Conservation (phyloP, 2,113 vertebrate species). For the Prinia subflava region DNA sequence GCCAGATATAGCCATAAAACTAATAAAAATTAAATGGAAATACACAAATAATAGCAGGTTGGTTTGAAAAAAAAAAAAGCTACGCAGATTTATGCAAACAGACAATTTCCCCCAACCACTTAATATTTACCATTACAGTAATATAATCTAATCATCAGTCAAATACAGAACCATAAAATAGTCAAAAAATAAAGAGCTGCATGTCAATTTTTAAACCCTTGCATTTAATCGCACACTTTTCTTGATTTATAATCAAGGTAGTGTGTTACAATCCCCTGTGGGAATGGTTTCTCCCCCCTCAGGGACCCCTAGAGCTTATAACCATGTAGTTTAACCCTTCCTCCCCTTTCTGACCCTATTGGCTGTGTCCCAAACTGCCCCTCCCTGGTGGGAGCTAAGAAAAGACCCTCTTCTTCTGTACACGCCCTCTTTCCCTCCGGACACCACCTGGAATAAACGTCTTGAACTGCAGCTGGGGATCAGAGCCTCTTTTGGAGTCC, state of each 20-base stretch:
- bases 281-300: too few relatives aligned
- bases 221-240: not conserved
- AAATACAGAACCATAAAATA: not conserved
- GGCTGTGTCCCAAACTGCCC: too few relatives aligned
- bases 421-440: too few relatives aligned
- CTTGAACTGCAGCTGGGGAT: too few relatives aligned
- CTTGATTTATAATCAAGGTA: not conserved
- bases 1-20: not conserved
- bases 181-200: not conserved
- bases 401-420: too few relatives aligned
- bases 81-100: not conserved
- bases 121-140: not conserved
- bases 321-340: too few relatives aligned
- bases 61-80: accelerated
- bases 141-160: not conserved
- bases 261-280: too few relatives aligned
- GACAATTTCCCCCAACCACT: not conserved
- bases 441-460: too few relatives aligned
- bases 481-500: too few relatives aligned
- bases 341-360: too few relatives aligned
- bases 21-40: not conserved
- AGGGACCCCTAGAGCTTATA: too few relatives aligned
- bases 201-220: not conserved
- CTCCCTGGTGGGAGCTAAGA: too few relatives aligned
- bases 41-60: not conserved